Evolutionary conservation across 1,140 invertebrate species (phyloP).

Genomic region (Drosophila tsacasi): DNA sequence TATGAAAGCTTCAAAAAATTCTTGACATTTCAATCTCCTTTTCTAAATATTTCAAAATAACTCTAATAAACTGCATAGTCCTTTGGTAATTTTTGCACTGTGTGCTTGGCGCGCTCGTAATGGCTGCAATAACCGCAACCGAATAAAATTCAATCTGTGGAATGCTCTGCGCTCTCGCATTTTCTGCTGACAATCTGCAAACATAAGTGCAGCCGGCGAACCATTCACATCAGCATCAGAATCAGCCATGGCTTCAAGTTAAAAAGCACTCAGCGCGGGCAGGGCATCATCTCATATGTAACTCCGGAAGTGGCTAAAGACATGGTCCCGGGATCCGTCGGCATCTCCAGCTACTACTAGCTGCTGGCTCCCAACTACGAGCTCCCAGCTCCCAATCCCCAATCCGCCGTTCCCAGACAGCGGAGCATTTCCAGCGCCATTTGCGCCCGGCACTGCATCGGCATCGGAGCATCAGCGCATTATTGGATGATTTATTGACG

Average conservation of each 20-base stretch:
- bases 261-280: slow-evolving; percentile 70
- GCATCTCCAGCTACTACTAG: slow-evolving; percentile 1
- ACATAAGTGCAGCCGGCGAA: slow-evolving; percentile 64
- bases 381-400: slow-evolving; percentile 2
- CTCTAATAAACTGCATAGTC: no score
- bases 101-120: slow-evolving; percentile 43
- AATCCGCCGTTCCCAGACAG: slow-evolving; percentile 8
- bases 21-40: background rate
- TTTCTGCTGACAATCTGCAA: slow-evolving; percentile 77
- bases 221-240: slow-evolving; percentile 32
- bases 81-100: background rate
- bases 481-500: slow-evolving; percentile 84
- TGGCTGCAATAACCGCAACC: slow-evolving; percentile 70
- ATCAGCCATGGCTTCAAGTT: slow-evolving; percentile 52
- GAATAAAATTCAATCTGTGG: slow-evolving; percentile 80
- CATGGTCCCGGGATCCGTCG: slow-evolving; percentile 46
- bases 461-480: slow-evolving; percentile 67
- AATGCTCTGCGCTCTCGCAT: slow-evolving; percentile 71
- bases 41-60: background rate
- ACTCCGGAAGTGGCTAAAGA: slow-evolving; percentile 73
- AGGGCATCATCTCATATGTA: slow-evolving; percentile 53
- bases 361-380: background rate
- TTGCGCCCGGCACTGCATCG: slow-evolving; percentile 58
- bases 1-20: no score
- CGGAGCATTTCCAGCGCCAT: slow-evolving; percentile 46